These are phyloP conservation scores for Aricia agestis DNA, from an alignment of 1,140 invertebrate species.

Conservation along the genomic window DNA sequence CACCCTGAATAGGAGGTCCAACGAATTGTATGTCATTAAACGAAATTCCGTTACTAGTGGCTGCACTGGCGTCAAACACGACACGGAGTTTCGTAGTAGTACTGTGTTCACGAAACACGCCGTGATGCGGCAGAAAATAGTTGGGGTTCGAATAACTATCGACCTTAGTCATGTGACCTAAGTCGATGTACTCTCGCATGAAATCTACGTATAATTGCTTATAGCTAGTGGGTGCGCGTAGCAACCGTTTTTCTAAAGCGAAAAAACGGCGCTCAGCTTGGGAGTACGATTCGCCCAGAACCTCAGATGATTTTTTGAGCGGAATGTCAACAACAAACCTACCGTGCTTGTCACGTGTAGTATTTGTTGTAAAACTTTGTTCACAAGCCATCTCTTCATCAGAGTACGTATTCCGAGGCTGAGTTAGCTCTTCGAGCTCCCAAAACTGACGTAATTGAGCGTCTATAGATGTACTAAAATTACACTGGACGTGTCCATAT, in stretches of 20 bases:
- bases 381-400: too few species aligned
- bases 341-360: slow-evolving; percentile 8
- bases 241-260: slow-evolving; percentile 24
- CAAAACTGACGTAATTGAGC: background rate
- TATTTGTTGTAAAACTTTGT: too few species aligned
- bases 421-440: too few species aligned
- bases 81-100: slow-evolving; percentile 5
- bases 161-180: slow-evolving; percentile 30
- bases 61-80: too few species aligned
- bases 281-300: slow-evolving; percentile 24
- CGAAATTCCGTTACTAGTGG: slow-evolving; percentile 3
- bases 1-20: slow-evolving; percentile 22
- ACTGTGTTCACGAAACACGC: slow-evolving; percentile 30
- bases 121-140: slow-evolving; percentile 33
- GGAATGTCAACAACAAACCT: slow-evolving; percentile 25
- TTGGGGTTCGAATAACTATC: slow-evolving; percentile 18
- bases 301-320: slow-evolving; percentile 18
- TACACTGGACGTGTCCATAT: slow-evolving; percentile 20
- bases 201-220: slow-evolving; percentile 31
- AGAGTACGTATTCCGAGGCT: too few species aligned
- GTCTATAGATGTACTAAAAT: slow-evolving; percentile 17
- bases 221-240: slow-evolving; percentile 18
- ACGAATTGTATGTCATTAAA: slow-evolving; percentile 26
- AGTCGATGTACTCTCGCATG: slow-evolving; percentile 31
- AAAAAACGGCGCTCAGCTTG: slow-evolving; percentile 24